A percentile compares a stretch with the other conserved stretches of the same genome.
Evolutionary conservation across 2,888 invertebrate species (phyloP).

Genomic region (Spilosoma lubricipeda): DNA sequence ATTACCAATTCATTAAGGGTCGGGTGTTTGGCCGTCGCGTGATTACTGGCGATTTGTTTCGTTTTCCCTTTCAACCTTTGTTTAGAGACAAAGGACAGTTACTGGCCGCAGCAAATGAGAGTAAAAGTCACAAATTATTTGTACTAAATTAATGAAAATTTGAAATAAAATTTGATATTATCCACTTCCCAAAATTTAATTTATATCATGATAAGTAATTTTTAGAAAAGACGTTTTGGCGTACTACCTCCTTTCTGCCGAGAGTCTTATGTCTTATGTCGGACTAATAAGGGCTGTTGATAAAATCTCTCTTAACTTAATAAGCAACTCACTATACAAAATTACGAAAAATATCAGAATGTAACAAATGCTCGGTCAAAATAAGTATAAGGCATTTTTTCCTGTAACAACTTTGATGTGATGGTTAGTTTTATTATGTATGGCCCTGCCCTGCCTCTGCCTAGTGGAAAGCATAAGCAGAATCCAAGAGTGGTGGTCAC

Average conservation of each 20-base stretch:
- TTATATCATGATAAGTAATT: not conserved
- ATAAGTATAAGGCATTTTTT: not conserved
- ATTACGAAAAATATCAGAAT: too few species aligned
- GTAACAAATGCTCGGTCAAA: not conserved
- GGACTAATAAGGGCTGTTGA: too few species aligned
- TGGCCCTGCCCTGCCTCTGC: too few species aligned
- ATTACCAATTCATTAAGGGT: conserved; percentile 51
- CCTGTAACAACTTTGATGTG: not conserved
- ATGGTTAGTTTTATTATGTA: not conserved
- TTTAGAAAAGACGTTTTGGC: too few species aligned
- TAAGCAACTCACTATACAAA: too few species aligned
- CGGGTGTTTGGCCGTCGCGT: conserved; percentile 46
- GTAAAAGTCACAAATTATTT: conserved; percentile 33
- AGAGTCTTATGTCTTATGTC: too few species aligned
- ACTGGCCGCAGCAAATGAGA: conserved; percentile 26
- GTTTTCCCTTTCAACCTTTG: conserved; percentile 38
- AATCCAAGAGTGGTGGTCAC: too few species aligned
- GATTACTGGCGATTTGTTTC: conserved; percentile 45
- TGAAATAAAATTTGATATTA: not conserved
- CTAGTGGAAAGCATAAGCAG: too few species aligned
- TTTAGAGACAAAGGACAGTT: conserved; percentile 36
- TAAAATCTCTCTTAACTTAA: not conserved
- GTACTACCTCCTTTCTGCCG: too few species aligned
- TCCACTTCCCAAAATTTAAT: not conserved
- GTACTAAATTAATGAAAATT: not conserved